Evolutionary conservation across 2,888 invertebrate species (phyloP).

Genomic region (Sisyra terminalis): DNA sequence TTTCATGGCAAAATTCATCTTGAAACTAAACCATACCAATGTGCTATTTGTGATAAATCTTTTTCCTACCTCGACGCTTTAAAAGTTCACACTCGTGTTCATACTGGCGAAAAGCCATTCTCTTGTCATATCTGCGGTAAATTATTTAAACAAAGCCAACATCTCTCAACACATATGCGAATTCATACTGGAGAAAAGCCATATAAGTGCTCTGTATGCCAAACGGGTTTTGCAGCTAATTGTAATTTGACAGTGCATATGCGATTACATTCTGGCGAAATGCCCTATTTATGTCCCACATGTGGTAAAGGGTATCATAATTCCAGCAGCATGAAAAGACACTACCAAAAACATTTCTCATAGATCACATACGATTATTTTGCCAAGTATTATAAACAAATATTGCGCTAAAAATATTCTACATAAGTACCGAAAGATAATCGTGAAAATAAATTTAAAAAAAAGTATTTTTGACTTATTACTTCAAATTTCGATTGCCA

Average conservation of each 20-base stretch:
- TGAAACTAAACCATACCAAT: neutral
- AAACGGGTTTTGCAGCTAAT: slow-evolving; percentile 3
- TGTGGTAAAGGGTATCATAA: slow-evolving; percentile 6
- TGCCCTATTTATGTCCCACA: slow-evolving; percentile 3
- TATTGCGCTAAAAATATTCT: too few relatives aligned
- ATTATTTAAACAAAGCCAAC: slow-evolving; percentile 1
- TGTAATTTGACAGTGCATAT: slow-evolving; percentile 5
- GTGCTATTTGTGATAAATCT: neutral
- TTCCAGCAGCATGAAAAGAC: slow-evolving; percentile 7
- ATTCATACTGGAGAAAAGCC: slow-evolving; percentile 4
- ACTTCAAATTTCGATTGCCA: too few relatives aligned
- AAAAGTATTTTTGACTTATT: too few relatives aligned
- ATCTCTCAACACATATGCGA: slow-evolving; percentile 2
- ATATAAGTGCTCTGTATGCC: neutral
- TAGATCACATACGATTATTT: neutral
- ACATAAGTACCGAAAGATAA: too few relatives aligned
- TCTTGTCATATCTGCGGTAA: slow-evolving; percentile 3
- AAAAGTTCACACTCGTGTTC: slow-evolving; percentile 2
- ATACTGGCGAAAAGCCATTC: slow-evolving; percentile 5
- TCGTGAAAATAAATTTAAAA: too few relatives aligned
- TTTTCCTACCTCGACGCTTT: slow-evolving; percentile 2
- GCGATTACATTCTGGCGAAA: slow-evolving; percentile 6
- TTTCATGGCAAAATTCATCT: neutral
- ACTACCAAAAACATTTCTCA: neutral
- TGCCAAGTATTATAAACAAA: too few relatives aligned